Base-by-base conservation (phyloP, 2,797 vertebrate genomes). In the Gymnoscopelus microlampas region DNA sequence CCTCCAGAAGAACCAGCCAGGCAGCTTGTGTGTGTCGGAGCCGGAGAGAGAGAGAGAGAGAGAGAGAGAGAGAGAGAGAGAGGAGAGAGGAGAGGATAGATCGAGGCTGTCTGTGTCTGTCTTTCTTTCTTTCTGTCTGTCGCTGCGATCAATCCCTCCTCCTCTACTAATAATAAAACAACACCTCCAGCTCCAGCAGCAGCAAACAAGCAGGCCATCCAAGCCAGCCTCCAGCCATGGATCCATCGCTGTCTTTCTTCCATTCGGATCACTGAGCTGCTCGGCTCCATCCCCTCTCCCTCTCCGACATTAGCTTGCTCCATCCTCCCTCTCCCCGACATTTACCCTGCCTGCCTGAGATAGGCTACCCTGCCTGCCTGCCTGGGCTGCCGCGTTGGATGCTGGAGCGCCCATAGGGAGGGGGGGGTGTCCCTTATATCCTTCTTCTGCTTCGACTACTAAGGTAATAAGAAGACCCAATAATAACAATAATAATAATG, bases 381-480 rank as follows among this genome's bases (percentile, higher is more conserved):
- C 39, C 39, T 39, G 6, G 15, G 12, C 15, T 54, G 12, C 77
- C 78, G 83, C 85, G 88, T 83, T 55, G 86, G 87, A 88, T 87
- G 88, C 88, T 87, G 78, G 82, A 79, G 85, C 60, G 85, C 76
- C 84, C 86, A 47, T 80, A 82, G 74, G 79, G 73, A 76, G 69
- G 81, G 62, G 68, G 72, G 81, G 86, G 83, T 80, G 79, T 84
- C 85, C 83, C 79, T 19, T 74, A 62, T 68, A 62, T 68, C 73
- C 49, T 81, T 79, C 32, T 53, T 60, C 53, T 23, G 55, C 81
- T 85, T 73, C 86, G 74, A 79, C 76, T 70, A 71, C 77, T 86
- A 92, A 89, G 91, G 39, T 44, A 44, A 19, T 19, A 44, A 44
- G 39, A 44, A 44, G 39, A 44, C 39, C 39, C 9, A 44, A 44